phyloP scores from a whole-genome alignment of 2,113 vertebrate genomes.

The Catagonus wagneri region DNA sequence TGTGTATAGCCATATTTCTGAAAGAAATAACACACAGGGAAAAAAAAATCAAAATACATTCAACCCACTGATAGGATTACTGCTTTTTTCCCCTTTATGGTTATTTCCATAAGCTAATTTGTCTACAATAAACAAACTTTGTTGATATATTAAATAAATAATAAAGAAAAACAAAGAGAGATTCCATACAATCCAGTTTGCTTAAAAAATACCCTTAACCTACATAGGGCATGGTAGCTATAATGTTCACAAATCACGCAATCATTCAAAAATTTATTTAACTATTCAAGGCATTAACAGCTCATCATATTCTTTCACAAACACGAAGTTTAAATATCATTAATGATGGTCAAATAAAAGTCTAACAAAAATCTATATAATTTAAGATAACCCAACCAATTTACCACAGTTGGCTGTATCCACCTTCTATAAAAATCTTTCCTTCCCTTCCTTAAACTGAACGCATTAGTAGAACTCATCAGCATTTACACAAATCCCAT shows the following conservation, averaged over 20 bases:
- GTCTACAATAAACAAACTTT: slow-evolving; percentile 20
- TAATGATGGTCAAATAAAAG: slow-evolving; percentile 47
- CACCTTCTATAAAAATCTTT: slow-evolving; percentile 36
- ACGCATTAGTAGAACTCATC: background rate
- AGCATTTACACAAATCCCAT: slow-evolving; percentile 12
- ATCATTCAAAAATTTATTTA: slow-evolving; percentile 39
- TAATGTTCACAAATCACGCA: slow-evolving; percentile 28
- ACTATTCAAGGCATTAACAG: slow-evolving; percentile 40
- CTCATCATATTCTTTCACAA: slow-evolving; percentile 28
- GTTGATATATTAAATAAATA: slow-evolving; percentile 32
- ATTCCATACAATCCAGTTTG: slow-evolving; percentile 25
- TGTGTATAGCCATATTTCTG: slow-evolving; percentile 97
- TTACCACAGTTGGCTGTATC: background rate
- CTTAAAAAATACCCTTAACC: slow-evolving; percentile 42
- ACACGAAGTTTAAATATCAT: slow-evolving; percentile 50
- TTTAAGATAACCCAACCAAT: slow-evolving; percentile 5
- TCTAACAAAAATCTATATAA: slow-evolving; percentile 57
- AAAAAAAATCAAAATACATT: slow-evolving; percentile 58
- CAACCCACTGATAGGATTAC: slow-evolving; percentile 9
- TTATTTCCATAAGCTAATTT: slow-evolving; percentile 56
- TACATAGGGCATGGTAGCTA: background rate
- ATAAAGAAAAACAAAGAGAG: slow-evolving; percentile 26
- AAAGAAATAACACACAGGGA: slow-evolving; percentile 2
- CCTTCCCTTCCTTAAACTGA: slow-evolving; percentile 47
- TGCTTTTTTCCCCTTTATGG: background rate